phyloP scores from a whole-genome alignment of 2,797 vertebrate species.

The Poecile montanus region DNA sequence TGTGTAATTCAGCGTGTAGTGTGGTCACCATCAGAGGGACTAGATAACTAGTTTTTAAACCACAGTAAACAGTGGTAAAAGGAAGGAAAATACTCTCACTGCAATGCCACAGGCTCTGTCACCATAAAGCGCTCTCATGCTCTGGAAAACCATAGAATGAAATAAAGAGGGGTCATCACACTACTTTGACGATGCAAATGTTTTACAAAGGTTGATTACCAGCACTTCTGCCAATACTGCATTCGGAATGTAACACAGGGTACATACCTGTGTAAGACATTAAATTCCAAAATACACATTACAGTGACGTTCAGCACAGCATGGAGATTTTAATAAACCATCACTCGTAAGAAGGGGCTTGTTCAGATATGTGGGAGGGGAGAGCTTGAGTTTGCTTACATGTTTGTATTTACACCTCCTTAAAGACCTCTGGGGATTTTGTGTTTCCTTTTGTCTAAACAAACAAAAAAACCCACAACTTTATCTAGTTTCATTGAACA shows the following conservation, averaged over 20 bases:
- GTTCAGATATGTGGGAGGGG: background rate
- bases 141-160: background rate
- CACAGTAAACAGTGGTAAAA: background rate
- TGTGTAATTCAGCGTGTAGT: background rate
- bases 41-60: background rate
- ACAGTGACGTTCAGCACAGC: background rate
- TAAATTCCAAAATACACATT: background rate
- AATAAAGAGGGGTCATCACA: background rate
- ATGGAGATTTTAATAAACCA: conserved; percentile 46
- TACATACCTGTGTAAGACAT: background rate
- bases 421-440: conserved; percentile 60
- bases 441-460: conserved; percentile 28
- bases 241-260: background rate
- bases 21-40: background rate
- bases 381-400: background rate
- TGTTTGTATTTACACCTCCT: conserved; percentile 29
- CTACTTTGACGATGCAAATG: background rate
- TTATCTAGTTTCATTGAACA: conserved; percentile 27
- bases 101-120: background rate
- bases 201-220: background rate
- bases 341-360: background rate
- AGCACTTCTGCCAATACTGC: background rate
- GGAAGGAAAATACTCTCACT: background rate
- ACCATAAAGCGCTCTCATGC: background rate
- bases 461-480: conserved; percentile 20